Evolutionary conservation across 2,888 invertebrate genomes (phyloP), one percentile per base, ranked within the genome.

Genomic region (Anarsia innoxiella): DNA sequence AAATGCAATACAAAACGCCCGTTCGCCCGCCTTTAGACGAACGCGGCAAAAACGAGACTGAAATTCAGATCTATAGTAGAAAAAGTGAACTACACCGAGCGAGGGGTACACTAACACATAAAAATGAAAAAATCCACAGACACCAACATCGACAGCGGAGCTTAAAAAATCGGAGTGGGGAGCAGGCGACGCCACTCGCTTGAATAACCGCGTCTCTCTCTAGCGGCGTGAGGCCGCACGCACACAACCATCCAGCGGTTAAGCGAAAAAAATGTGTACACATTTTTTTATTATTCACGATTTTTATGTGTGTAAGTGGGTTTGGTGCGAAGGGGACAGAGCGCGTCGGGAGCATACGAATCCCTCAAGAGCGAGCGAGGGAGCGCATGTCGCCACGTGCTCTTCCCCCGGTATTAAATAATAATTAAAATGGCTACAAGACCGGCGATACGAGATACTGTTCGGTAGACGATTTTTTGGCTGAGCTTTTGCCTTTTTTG

Each of bases 21-120:
- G 75, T 60, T 75, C 76, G 73, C 69, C 76, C 83, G 82, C 80
- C 83, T 83, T 76, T 75, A 83, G 80, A 80, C 73, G 72, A 68
- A 78, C 85, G 82, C 85, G 85, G 84, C 84, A 85, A 85, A 85
- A 85, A 83, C 84, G 74, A 83, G 82, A 86, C 86, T 85, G 85
- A 85, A 83, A 70, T 82, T 83, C 83, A 82, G 83, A 84, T 85
- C 85, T 84, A 85, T 85, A 85, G 85, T 86, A 86, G 84, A 86
- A 86, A 86, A 86, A 86, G 84, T 79, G 77, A 83, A 84, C 84
- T 82, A 83, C 83, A 79, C 80, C 75, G 76, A 63, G 75, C 80
- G 83, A 80, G 83, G 84, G 84, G 79, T 80, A 84, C 84, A 84
- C 84, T 73, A 79, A 82, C 82, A 84, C 83, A 84, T 82, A 74